Percentiles rank a stretch among this genome's conserved stretches.
Evolutionary conservation across 2,113 vertebrate genomes (phyloP).

Genomic region (Hemichromis elongatus): DNA sequence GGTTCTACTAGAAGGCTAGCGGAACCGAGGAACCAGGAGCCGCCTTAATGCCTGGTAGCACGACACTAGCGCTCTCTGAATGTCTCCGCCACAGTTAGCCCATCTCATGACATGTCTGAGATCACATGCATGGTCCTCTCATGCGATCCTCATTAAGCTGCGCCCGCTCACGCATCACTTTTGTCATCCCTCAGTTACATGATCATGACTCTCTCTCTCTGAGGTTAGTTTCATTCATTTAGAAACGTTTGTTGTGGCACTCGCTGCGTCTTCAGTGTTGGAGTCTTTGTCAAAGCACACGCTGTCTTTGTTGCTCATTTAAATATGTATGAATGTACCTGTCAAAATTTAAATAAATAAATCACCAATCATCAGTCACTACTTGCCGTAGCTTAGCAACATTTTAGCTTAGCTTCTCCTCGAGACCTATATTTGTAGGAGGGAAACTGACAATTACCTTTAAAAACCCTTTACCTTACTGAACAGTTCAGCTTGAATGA

Average conservation of each 20-base stretch:
- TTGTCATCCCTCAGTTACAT: slow-evolving; percentile 37
- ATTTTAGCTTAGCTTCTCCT: slow-evolving; percentile 36
- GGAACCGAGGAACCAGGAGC: background rate
- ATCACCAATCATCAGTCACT: slow-evolving; percentile 30
- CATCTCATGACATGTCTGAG: slow-evolving; percentile 38
- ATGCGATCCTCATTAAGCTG: slow-evolving; percentile 43
- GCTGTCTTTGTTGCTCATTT: slow-evolving; percentile 27
- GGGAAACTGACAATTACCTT: slow-evolving; percentile 31
- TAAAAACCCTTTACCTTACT: slow-evolving; percentile 1
- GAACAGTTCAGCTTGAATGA: background rate
- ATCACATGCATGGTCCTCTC: slow-evolving; percentile 31
- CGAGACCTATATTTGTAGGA: background rate
- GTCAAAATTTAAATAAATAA: slow-evolving; percentile 34
- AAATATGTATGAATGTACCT: slow-evolving; percentile 51
- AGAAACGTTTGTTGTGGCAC: background rate
- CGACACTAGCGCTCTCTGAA: slow-evolving; percentile 26
- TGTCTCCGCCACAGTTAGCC: slow-evolving; percentile 12
- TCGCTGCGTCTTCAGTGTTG: background rate
- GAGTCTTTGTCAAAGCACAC: slow-evolving; percentile 18
- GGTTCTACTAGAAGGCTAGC: background rate
- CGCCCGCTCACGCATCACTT: slow-evolving; percentile 15
- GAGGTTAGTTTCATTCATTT: slow-evolving; percentile 3
- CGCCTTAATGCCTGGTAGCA: slow-evolving; percentile 37
- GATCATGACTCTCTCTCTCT: background rate
- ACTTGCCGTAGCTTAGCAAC: slow-evolving; percentile 40